A percentile compares a stretch with the other conserved stretches of the same genome.
These are phyloP conservation scores for Nezara viridula DNA, from an alignment of 2,888 invertebrate species.

Conservation along the genomic window DNA sequence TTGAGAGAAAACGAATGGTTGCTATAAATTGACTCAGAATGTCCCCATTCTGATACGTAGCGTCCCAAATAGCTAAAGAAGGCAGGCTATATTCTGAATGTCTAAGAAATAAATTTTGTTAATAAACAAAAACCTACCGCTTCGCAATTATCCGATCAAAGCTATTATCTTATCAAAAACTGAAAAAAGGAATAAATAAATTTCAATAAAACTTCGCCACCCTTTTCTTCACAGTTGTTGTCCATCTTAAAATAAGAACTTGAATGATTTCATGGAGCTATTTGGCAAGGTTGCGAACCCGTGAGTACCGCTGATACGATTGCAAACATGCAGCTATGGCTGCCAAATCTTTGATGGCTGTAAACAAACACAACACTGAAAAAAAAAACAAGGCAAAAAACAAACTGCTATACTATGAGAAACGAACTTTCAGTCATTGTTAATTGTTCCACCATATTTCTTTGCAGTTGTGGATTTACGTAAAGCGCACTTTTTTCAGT, in stretches of 20 bases:
- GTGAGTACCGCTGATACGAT: neutral
- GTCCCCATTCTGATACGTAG: neutral
- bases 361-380: neutral
- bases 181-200: neutral
- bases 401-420: neutral
- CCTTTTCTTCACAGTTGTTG: neutral
- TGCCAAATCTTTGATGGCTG: neutral
- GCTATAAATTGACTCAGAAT: neutral
- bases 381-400: neutral
- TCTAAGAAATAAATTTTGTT: neutral
- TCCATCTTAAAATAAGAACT: neutral
- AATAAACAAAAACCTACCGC: neutral
- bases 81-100: neutral
- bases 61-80: neutral
- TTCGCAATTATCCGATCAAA: no score
- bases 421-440: no score
- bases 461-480: no score
- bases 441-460: no score
- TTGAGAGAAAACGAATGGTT: neutral
- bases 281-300: neutral
- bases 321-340: neutral
- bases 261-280: neutral
- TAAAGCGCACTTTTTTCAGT: no score
- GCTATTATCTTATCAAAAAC: no score
- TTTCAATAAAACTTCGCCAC: neutral